phyloP scores from a whole-genome alignment of 2,113 vertebrate genomes.

The Nothocercus nigrocapillus region DNA sequence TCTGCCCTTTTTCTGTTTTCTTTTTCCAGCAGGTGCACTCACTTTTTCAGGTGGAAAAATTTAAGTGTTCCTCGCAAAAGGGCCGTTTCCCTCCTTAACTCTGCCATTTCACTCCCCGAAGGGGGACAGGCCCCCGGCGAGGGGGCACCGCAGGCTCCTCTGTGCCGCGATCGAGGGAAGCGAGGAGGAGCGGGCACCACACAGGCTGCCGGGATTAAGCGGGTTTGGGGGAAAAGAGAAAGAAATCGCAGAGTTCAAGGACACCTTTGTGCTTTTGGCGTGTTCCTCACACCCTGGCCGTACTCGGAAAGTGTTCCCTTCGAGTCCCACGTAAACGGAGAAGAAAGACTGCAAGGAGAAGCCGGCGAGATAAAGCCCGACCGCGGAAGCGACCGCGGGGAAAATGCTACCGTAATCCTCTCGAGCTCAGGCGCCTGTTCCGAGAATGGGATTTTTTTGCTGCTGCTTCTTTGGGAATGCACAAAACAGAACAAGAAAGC shows the following conservation, averaged over 20 bases:
- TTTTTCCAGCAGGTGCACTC: constrained; percentile 22
- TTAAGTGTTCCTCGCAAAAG: not conserved
- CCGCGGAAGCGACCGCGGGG: constrained; percentile 15
- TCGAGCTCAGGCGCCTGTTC: not conserved
- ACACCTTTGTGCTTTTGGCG: constrained; percentile 60
- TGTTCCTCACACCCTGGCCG: constrained; percentile 46
- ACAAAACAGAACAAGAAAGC: not conserved
- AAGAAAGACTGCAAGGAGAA: not conserved
- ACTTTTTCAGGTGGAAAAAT: not conserved
- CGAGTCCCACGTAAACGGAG: not conserved
- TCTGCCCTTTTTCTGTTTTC: too few species aligned
- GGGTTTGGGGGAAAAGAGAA: constrained; percentile 32
- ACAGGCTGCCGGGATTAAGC: constrained; percentile 28
- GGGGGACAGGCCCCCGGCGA: constrained; percentile 48
- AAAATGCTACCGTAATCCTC: constrained; percentile 28
- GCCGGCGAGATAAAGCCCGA: constrained; percentile 34
- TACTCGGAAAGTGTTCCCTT: constrained; percentile 36
- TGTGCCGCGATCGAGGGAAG: not conserved
- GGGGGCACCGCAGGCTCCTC: not conserved
- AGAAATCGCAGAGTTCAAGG: constrained; percentile 46
- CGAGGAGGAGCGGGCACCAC: constrained; percentile 21
- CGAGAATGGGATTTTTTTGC: not conserved
- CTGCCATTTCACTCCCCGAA: constrained; percentile 18
- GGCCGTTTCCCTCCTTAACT: constrained; percentile 1
- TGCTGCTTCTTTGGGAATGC: constrained; percentile 29